Evolutionary conservation across 1,140 invertebrate genomes (phyloP), one percentile per base, ranked within the genome.

Genomic region (Diachasmimorpha longicaudata): DNA sequence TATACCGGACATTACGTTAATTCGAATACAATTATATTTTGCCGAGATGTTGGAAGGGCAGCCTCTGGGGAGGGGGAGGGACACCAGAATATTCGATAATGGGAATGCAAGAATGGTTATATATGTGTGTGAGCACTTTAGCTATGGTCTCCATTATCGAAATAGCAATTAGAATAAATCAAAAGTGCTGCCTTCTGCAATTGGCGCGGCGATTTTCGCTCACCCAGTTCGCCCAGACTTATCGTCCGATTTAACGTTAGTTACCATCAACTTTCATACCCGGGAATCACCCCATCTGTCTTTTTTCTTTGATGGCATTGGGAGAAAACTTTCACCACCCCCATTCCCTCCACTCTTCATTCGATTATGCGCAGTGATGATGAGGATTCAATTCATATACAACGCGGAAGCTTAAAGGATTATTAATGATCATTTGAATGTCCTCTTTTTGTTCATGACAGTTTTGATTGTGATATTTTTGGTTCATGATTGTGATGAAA

Each of bases 101-200:
- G 87, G 83, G 85, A 87, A 87, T 88, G 84, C 85, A 88, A 88
- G 82, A 83, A 84, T 79, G 76, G 82, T 77, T 75, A 67, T 44
- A 72, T 70, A 70, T 76, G 48, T 68, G 36, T 48, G 71, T 72
- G 81, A 74, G 69, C 69, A 74, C 31, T 46, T 69, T 55, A 72
- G 67, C n/a, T 74, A 70, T 79, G 68, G 68, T 75, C 80, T 81
- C 83, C 84, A 86, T 87, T 88, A 88, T 88, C 86, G 86, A 88
- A 88, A 88, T 88, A 87, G 87, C 83, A 87, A 88, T 88, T 88
- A 88, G 86, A 85, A 86, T 88, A 87, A 88, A 88, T 88, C 86
- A 88, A 84, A 86, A 86, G 82, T 83, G 74, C 83, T 23, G 78
- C 76, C 79, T 81, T 78, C 77, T 82, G 69, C 82, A 83, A 80